These are phyloP conservation scores for Phacellophora camtschatica DNA, from an alignment of 30 jellyfish, hydroid and myxozoan genomes.

Conservation along the genomic window DNA sequence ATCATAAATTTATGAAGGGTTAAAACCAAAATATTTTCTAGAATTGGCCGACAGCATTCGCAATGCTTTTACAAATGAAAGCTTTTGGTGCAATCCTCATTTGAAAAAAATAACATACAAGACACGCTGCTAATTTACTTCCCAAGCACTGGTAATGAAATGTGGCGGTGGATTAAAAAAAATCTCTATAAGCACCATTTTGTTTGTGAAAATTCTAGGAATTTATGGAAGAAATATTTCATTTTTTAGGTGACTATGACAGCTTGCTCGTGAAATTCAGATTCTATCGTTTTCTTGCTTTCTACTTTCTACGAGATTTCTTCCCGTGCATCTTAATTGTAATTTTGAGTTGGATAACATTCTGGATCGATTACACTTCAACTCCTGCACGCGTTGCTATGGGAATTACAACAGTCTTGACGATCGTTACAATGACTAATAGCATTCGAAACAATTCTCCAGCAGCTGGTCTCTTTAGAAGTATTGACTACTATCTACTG, in stretches of 20 bases:
- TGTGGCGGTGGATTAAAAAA: no score
- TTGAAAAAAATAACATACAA: no score
- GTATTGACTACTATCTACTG: slow-evolving; percentile 75
- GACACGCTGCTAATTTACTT: no score
- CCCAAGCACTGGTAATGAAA: no score
- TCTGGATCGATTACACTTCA: slow-evolving; percentile 74
- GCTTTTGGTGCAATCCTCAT: no score
- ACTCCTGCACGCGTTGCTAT: slow-evolving; percentile 95
- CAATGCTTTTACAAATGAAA: no score
- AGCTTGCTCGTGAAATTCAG: slow-evolving; percentile 28
- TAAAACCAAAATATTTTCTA: no score
- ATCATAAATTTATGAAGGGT: no score
- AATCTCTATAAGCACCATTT: no score
- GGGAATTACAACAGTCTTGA: slow-evolving; percentile 93
- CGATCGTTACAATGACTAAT: slow-evolving; percentile 88
- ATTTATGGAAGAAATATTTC: no score
- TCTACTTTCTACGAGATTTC: slow-evolving; percentile 73
- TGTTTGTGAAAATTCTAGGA: no score
- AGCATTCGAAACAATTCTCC: slow-evolving; percentile 68
- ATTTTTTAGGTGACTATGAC: slow-evolving; percentile 70
- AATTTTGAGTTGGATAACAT: slow-evolving; percentile 78
- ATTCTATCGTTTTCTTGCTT: slow-evolving; percentile 67
- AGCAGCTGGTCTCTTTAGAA: slow-evolving; percentile 76
- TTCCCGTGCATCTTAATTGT: slow-evolving; percentile 90
- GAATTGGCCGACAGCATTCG: no score